Percentiles rank a stretch among this genome's conserved stretches.
phyloP scores from a whole-genome alignment of 1,140 invertebrate species.

The Galleria mellonella region DNA sequence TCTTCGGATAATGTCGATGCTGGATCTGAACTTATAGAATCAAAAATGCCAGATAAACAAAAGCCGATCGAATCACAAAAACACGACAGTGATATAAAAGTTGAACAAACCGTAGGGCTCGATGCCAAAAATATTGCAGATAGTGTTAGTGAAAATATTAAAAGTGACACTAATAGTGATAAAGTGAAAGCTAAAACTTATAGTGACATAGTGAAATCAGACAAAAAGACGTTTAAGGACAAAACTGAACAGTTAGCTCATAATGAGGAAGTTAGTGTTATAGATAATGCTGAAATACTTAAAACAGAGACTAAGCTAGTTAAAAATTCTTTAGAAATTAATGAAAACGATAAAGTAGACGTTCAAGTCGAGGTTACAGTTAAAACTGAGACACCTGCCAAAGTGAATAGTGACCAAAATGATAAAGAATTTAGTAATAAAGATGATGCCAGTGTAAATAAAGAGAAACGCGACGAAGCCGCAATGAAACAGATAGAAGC shows the following conservation, averaged over 20 bases:
- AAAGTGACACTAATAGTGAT: conserved; percentile 23
- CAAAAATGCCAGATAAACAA: too few relatives aligned
- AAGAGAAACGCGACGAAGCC: conserved; percentile 13
- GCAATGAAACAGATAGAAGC: conserved; percentile 49
- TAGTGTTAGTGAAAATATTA: conserved; percentile 12
- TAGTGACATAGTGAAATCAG: conserved; percentile 8
- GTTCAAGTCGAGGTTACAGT: conserved; percentile 30
- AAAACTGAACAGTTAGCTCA: conserved; percentile 19
- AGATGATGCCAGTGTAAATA: conserved; percentile 13
- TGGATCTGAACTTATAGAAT: too few relatives aligned
- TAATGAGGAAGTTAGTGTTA: conserved; percentile 24
- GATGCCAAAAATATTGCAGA: conserved; percentile 10
- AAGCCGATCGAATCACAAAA: too few relatives aligned
- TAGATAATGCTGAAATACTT: conserved; percentile 19
- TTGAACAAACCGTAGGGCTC: conserved; percentile 13
- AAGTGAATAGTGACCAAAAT: too few relatives aligned
- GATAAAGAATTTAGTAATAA: neutral
- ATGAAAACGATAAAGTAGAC: conserved; percentile 27
- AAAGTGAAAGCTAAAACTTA: conserved; percentile 18
- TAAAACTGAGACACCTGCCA: conserved; percentile 18
- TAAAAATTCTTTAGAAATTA: conserved; percentile 36
- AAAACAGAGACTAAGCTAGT: conserved; percentile 45
- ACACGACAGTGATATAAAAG: neutral
- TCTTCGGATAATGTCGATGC: too few relatives aligned
- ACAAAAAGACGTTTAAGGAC: too few relatives aligned